These are phyloP conservation scores for Megastigmus dorsalis DNA, from an alignment of 2,888 invertebrate genomes.

Conservation along the genomic window DNA sequence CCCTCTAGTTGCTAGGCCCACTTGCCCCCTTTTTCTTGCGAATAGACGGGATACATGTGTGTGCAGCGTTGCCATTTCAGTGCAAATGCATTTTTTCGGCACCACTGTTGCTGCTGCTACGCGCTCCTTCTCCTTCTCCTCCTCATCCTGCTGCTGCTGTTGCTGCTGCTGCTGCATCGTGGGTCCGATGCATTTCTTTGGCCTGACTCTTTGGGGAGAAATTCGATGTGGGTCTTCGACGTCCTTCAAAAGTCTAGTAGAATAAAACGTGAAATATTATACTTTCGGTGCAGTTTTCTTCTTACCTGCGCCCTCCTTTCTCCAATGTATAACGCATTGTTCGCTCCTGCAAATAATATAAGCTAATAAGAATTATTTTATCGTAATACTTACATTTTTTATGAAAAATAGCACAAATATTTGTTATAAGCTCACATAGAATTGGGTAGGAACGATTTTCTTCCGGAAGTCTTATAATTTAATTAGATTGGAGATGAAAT, in stretches of 20 bases:
- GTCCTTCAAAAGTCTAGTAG: slow-evolving; percentile 18
- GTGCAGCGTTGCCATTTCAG: slow-evolving; percentile 50
- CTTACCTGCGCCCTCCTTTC: too few relatives aligned
- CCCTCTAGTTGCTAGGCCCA: slow-evolving; percentile 61
- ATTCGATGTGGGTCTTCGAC: slow-evolving; percentile 14
- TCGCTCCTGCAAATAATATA: too few relatives aligned
- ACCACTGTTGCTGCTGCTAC: slow-evolving; percentile 18
- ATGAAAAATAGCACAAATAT: too few relatives aligned
- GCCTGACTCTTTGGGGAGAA: slow-evolving; percentile 3
- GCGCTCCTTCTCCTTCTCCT: too few relatives aligned
- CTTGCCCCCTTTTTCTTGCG: slow-evolving; percentile 67
- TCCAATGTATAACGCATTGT: too few relatives aligned
- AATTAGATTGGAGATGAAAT: too few relatives aligned
- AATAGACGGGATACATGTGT: slow-evolving; percentile 61
- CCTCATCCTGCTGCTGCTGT: slow-evolving; percentile 29
- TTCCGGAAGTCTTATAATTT: too few relatives aligned
- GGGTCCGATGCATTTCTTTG: slow-evolving; percentile 51
- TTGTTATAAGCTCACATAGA: too few relatives aligned
- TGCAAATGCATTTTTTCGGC: slow-evolving; percentile 49
- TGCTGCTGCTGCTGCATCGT: slow-evolving; percentile 52
- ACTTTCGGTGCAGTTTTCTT: background rate
- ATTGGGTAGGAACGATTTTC: too few relatives aligned
- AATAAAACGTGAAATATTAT: slow-evolving; percentile 5
- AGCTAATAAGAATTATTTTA: too few relatives aligned
- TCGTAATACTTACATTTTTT: too few relatives aligned